Conservation (phyloP, 2,888 invertebrate genomes). For the Eupithecia inturbata region DNA sequence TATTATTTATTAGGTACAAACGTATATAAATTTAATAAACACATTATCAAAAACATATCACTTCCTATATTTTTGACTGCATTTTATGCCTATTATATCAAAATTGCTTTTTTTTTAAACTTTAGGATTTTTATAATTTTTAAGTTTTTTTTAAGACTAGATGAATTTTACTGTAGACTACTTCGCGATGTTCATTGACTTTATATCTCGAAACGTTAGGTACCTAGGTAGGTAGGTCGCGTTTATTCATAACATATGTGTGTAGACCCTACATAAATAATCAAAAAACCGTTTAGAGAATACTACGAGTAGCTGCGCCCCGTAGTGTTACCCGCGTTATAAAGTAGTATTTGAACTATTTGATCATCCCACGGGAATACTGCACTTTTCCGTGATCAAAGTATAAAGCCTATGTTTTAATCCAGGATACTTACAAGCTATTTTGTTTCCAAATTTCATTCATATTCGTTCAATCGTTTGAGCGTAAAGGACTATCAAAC, state of each 20-base stretch:
- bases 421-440: too few species aligned
- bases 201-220: slow-evolving; percentile 1
- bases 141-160: not conserved
- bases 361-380: too few species aligned
- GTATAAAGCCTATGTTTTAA: too few species aligned
- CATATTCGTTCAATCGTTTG: too few species aligned
- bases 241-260: not conserved
- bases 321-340: not conserved
- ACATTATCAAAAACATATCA: slow-evolving; percentile 43
- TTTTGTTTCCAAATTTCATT: too few species aligned
- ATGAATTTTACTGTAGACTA: not conserved
- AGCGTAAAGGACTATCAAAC: too few species aligned
- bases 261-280: not conserved
- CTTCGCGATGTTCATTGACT: not conserved
- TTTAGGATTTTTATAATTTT: not conserved
- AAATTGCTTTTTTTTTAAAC: not conserved
- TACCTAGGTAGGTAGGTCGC: not conserved
- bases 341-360: too few species aligned
- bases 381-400: too few species aligned
- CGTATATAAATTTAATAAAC: slow-evolving; percentile 23
- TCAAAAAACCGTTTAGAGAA: not conserved
- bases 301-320: not conserved
- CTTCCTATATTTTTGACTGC: slow-evolving; percentile 29
- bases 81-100: slow-evolving; percentile 32
- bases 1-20: slow-evolving; percentile 10